Evolutionary conservation across 2,797 vertebrate species (phyloP).

Genomic region (Champsocephalus esox): DNA sequence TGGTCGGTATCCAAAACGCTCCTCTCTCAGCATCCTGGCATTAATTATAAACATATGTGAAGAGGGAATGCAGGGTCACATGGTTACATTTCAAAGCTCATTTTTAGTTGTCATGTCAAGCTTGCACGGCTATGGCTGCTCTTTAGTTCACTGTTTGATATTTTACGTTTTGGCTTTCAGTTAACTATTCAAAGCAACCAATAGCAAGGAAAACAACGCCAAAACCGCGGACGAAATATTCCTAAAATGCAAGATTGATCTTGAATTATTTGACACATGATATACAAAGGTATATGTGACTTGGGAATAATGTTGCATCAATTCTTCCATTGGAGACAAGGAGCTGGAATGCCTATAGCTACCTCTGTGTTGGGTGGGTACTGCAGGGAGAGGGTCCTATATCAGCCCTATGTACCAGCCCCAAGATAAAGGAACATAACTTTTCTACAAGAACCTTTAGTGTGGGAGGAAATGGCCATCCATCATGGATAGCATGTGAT

Average conservation of each 20-base stretch:
- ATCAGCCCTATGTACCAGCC: slow-evolving; percentile 10
- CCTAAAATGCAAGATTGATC: background rate
- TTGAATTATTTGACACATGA: background rate
- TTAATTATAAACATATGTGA: slow-evolving; percentile 29
- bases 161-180: background rate
- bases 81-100: slow-evolving; percentile 6
- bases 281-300: background rate
- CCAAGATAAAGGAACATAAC: slow-evolving; percentile 24
- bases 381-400: background rate
- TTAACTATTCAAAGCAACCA: background rate
- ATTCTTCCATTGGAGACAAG: background rate
- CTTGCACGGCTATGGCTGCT: background rate
- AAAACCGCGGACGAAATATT: background rate
- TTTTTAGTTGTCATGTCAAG: background rate
- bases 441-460: slow-evolving; percentile 26
- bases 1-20: background rate
- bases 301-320: background rate
- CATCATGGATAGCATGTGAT: slow-evolving; percentile 58
- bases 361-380: background rate
- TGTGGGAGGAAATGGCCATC: slow-evolving; percentile 45
- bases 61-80: slow-evolving; percentile 9
- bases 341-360: background rate
- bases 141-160: background rate
- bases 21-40: slow-evolving; percentile 1
- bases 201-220: background rate